Base-by-base conservation (phyloP, 30 jellyfish, hydroid and myxozoan species). In the Aurelia sp. region DNA sequence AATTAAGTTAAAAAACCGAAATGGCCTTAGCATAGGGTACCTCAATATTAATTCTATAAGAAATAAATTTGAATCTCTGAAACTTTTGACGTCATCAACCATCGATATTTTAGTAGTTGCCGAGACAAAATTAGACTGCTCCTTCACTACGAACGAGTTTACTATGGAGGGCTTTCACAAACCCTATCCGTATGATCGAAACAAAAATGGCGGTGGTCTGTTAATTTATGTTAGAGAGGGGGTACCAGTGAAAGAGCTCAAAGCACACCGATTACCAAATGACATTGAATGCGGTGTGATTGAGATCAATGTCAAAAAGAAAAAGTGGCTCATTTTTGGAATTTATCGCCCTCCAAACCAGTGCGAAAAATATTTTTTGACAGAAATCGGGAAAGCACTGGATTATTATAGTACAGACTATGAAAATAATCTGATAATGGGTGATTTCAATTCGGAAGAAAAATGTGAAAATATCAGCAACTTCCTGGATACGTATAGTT, bases 281-380 rank as follows among this genome's bases (percentile, higher is more conserved):
- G 74, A 66, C 13, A 59, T 59, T 51, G 90, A 64, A 30, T 41
- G 82, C 51, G 73, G 74, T 33, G 23, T 63, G 47, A 66, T 80
- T 64, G 90, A 64, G 31, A 48, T 73, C 30, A 85, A 73, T 85
- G 22, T 85, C 27, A 74, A 62, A 60, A 85, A 85, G 35, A 27
- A 73, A 50, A 85, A 75, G 60, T 85, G 89, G 90, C 83, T 85
- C 44, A 76, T 85, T 62, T 55, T 66, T 18, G 52, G 23, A 41
- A 50, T 74, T 19, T 85, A 85, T 59, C 89, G 90, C 44, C 85
- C 78, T 18, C 95, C 84, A 31, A 48, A 64, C 11, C 83, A 74
- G 68, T 35, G 35, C 13, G 17, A 71, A 33, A 60, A 61, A 61
- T 73, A 73, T 57, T 73, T 85, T 57, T 74, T 85, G 62, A 83